Percentiles rank a stretch among this genome's conserved stretches.
Conservation (phyloP, 2,888 invertebrate species). For the Yponomeuta plumbellus region DNA sequence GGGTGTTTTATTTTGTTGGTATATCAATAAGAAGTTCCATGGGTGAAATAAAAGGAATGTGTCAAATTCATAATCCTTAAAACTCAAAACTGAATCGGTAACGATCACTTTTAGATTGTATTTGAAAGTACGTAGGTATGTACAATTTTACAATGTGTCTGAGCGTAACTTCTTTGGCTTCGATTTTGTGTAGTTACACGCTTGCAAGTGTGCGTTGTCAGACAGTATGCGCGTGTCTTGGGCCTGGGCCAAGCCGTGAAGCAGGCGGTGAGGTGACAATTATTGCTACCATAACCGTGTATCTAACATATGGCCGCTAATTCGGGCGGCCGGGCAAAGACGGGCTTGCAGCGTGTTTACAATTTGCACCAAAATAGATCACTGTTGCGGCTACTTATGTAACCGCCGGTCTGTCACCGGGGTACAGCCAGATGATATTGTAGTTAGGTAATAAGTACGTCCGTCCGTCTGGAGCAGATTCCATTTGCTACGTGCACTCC, state of each 20-base stretch:
- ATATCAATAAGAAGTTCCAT: too few species aligned
- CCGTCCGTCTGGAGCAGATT: too few species aligned
- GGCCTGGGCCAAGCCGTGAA: slow-evolving; percentile 37
- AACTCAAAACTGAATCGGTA: too few species aligned
- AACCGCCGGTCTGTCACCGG: slow-evolving; percentile 35
- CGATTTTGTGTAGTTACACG: slow-evolving; percentile 15
- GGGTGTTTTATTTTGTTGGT: too few species aligned
- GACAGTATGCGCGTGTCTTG: slow-evolving; percentile 29
- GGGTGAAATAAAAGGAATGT: slow-evolving; percentile 27
- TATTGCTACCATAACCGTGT: slow-evolving; percentile 56
- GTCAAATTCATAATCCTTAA: too few species aligned
- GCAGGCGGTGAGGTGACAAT: slow-evolving; percentile 42
- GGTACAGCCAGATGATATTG: background rate
- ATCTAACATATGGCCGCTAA: slow-evolving; percentile 47
- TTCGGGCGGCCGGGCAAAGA: slow-evolving; percentile 43
- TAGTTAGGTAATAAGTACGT: too few species aligned
- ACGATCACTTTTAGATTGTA: too few species aligned
- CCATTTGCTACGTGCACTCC: too few species aligned
- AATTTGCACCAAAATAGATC: slow-evolving; percentile 43
- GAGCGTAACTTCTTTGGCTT: slow-evolving; percentile 7
- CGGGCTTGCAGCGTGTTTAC: slow-evolving; percentile 42
- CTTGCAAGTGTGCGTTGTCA: slow-evolving; percentile 23
- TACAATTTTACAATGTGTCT: slow-evolving; percentile 17
- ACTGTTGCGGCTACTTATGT: slow-evolving; percentile 40
- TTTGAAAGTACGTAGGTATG: slow-evolving; percentile 30